Evolutionary conservation across 2,113 vertebrate species (phyloP), one percentile per base, ranked within the genome.

Genomic region (Nannospalax galili): DNA sequence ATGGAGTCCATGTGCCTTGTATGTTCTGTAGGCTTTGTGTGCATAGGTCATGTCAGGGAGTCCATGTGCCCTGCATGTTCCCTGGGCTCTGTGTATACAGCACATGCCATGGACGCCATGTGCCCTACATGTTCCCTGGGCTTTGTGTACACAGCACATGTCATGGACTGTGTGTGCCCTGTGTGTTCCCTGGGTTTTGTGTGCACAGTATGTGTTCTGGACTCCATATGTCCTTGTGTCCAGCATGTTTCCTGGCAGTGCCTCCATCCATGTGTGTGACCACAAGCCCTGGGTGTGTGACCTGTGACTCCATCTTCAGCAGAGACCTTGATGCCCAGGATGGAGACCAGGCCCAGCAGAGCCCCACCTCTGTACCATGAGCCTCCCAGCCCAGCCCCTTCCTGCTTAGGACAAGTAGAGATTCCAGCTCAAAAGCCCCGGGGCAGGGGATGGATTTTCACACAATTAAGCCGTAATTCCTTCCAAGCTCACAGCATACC

Each of bases 231-330:
- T 16, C 37, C 30, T 56, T n/a, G 4, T 40, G 24, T 81, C 24
- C 26, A 10, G 48, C 48, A 30, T 1, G 9, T 84, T 40, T 5
- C 37, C 16, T 6, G 0, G 67, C 17, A 12, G 7, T 0, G 3
- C 48, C 79, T 40, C 48, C 14, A 0, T 22, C 16, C n/a, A 15
- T 0, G 0, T 17, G 14, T 0, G 17, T 4, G 14, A 40, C 82
- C 48, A 7, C 19, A 42, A 7, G 20, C 35, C 62, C 85, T 45
- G n/a, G 48, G 8, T 0, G 0, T 24, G 7, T 3, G 1, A 16
- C 52, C 42, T 0, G 0, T 3, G 70, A 12, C 35, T 64, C 11
- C 17, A 1, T 7, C 7, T 5, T 17, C 3, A 4, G 1, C 56
- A 45, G 82, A 40, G 60, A 48, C 26, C 26, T 4, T n/a, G n/a